Conservation (phyloP, 2,888 invertebrate genomes). For the Tineola bisselliella region DNA sequence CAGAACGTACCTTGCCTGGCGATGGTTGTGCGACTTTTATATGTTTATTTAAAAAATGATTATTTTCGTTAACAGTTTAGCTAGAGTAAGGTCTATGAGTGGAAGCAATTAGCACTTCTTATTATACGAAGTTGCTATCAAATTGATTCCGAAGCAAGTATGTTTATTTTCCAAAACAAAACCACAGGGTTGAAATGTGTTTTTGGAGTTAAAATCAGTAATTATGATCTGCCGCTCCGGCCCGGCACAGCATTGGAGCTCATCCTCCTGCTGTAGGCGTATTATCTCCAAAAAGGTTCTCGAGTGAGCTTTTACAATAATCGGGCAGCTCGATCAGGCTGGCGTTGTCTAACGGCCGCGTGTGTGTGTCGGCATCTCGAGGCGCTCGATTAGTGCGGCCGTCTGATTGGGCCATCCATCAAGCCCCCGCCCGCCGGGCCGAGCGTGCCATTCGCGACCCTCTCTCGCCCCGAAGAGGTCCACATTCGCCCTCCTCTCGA, state of each 20-base stretch:
- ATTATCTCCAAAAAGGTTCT: conserved; percentile 34
- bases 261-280: conserved; percentile 27
- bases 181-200: neutral
- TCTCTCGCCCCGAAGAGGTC: conserved; percentile 5
- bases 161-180: no score
- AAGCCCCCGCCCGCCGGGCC: conserved; percentile 29
- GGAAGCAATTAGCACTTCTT: no score
- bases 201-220: neutral
- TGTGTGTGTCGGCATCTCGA: conserved; percentile 40
- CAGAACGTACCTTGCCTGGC: neutral
- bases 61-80: no score
- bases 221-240: neutral
- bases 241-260: neutral
- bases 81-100: no score
- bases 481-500: conserved; percentile 22
- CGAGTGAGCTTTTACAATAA: conserved; percentile 46
- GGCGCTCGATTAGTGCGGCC: conserved; percentile 59
- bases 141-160: no score
- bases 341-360: conserved; percentile 21
- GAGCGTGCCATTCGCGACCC: conserved; percentile 23
- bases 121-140: no score
- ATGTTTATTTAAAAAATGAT: no score
- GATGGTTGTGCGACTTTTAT: no score
- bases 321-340: conserved; percentile 20
- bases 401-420: conserved; percentile 70